Conservation (phyloP, 2,797 vertebrate genomes). For the Gymnoscopelus microlampas region DNA sequence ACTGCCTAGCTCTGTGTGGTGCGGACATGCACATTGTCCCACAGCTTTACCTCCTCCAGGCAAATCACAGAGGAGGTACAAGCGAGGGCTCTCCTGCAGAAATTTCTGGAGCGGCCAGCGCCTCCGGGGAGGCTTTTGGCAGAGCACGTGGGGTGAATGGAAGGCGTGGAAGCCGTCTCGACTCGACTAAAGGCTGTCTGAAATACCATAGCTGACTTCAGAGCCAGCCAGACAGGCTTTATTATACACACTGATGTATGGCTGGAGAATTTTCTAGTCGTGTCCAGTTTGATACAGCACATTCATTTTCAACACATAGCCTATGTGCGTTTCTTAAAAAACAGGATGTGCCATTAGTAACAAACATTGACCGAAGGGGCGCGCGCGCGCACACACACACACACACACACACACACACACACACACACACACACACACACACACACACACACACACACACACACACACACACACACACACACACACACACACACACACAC, state of each 20-base stretch:
- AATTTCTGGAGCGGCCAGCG: slow-evolving; percentile 50
- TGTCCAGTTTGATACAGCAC: no score
- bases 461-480: no score
- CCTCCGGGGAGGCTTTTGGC: slow-evolving; percentile 39
- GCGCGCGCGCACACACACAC: neutral
- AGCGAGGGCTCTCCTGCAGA: slow-evolving; percentile 45
- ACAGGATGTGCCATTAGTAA: no score
- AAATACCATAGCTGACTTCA: slow-evolving; percentile 37
- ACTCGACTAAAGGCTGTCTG: slow-evolving; percentile 38
- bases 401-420: no score
- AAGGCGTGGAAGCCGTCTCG: slow-evolving; percentile 7
- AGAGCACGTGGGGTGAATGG: slow-evolving; percentile 33
- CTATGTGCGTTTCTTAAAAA: no score
- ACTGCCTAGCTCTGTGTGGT: slow-evolving; percentile 50
- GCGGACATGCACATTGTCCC: slow-evolving; percentile 73
- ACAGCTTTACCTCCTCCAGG: slow-evolving; percentile 71
- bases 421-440: no score
- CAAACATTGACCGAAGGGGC: no score
- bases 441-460: no score
- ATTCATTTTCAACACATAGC: no score
- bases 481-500: no score
- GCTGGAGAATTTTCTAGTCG: slow-evolving; percentile 12
- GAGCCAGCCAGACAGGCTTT: slow-evolving; percentile 37
- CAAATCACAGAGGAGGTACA: slow-evolving; percentile 64
- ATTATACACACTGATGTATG: slow-evolving; percentile 43